Evolutionary conservation across 2,888 invertebrate species (phyloP), one percentile per base, ranked within the genome.

Genomic region (Mycogona germanica): DNA sequence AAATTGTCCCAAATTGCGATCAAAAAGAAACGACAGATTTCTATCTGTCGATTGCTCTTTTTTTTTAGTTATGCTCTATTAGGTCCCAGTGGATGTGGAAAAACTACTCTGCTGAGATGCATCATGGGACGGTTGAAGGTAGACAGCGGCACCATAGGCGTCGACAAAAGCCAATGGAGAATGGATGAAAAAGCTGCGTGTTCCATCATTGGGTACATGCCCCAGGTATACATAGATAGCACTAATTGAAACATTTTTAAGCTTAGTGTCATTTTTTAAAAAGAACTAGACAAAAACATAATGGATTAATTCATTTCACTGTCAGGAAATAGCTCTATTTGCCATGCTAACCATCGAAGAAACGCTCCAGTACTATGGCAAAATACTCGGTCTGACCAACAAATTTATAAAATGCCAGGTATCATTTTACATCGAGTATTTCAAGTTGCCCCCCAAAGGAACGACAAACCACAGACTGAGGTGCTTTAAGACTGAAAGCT

Each of bases 311-410:
- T n/a, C n/a, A n/a, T n/a, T n/a, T n/a, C n/a, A n/a, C n/a, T n/a
- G n/a, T 2, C 5, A 47, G 47, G 51, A 51, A 41, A 28, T 32
- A 3, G 26, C 42, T 17, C 28, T 51, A 3, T 51, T 40, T 28
- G 28, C 19, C 17, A 21, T 28, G 29, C 92, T 95, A 73, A 85
- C 91, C 35, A 92, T 95, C 65, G 81, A 82, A 60, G 93, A 95
- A 70, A 93, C 92, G 0, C 84, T 95, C 84, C 83, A 86, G 80
- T 93, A 92, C 71, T 95, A 93, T 72, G 93, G 93, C 41, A 87
- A 91, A 81, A 87, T 95, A 65, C 91, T 91, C 70, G 87, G 89
- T 61, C 92, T 95, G 91, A 76, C 80, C 66, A 82, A 84, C 32
- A 69, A 76, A 26, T 85, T 88, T 72, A 88, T 93, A 62, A 72